These are phyloP conservation scores for Ctenopoma multispine DNA, from an alignment of 2,797 vertebrate genomes.

Conservation along the genomic window DNA sequence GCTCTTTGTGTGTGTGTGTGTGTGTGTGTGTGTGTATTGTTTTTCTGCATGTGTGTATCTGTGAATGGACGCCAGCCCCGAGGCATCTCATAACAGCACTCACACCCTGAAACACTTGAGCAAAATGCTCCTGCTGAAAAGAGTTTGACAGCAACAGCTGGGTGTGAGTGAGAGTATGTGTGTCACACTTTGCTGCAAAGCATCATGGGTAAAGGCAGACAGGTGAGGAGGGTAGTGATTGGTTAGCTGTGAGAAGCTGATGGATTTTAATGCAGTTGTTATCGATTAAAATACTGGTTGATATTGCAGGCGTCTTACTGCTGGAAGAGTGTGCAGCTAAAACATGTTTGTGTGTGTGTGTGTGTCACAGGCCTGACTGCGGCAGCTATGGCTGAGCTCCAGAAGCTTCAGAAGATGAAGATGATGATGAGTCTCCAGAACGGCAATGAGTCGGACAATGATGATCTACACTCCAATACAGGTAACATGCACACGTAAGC, in stretches of 20 bases:
- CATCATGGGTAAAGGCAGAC: slow-evolving; percentile 59
- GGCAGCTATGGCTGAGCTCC: slow-evolving; percentile 93
- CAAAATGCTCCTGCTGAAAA: slow-evolving; percentile 43
- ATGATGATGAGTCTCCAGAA: slow-evolving; percentile 93
- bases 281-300: background rate
- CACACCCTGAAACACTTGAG: slow-evolving; percentile 58
- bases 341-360: slow-evolving; percentile 37
- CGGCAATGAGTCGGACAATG: slow-evolving; percentile 91
- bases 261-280: slow-evolving; percentile 1
- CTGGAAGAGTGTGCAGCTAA: background rate
- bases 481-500: slow-evolving; percentile 74
- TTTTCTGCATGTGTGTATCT: slow-evolving; percentile 39
- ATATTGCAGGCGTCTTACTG: background rate
- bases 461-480: slow-evolving; percentile 91
- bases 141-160: slow-evolving; percentile 34
- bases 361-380: slow-evolving; percentile 88
- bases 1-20: slow-evolving; percentile 5
- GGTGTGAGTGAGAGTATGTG: background rate
- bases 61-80: slow-evolving; percentile 43
- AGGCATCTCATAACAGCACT: slow-evolving; percentile 59
- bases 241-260: background rate
- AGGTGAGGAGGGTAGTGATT: background rate
- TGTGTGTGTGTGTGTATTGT: slow-evolving; percentile 35
- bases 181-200: slow-evolving; percentile 46
- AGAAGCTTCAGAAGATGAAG: slow-evolving; percentile 96